Percentiles rank a stretch among this genome's conserved stretches.
phyloP scores from a whole-genome alignment of 2,797 vertebrate genomes.

The Lacerta viridis region DNA sequence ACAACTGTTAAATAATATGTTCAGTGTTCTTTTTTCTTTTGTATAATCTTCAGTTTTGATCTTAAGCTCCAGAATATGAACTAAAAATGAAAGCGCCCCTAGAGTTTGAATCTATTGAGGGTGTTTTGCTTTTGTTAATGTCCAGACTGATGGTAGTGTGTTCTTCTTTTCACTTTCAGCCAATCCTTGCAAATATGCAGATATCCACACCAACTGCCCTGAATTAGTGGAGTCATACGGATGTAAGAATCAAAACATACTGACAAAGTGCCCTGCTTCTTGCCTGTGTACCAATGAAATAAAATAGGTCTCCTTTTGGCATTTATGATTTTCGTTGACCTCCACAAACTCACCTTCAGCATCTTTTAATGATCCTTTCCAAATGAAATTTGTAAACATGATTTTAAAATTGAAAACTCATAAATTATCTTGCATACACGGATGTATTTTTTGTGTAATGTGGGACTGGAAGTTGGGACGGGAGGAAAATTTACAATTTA shows the following conservation, averaged over 20 bases:
- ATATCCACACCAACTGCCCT: background rate
- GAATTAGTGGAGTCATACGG: accelerated
- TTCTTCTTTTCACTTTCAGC: conserved; percentile 23
- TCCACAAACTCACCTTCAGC: background rate
- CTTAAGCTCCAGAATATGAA: background rate
- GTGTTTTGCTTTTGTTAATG: background rate
- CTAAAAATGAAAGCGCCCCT: background rate
- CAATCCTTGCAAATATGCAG: background rate
- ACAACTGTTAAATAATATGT: background rate
- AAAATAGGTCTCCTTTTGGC: background rate
- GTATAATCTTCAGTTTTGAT: background rate
- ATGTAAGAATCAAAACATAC: accelerated
- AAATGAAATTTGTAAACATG: background rate
- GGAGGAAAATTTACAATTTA: background rate
- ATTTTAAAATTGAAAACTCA: background rate
- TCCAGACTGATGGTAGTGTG: background rate
- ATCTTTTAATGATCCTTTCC: background rate
- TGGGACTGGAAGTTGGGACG: too few species aligned
- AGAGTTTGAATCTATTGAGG: too few species aligned
- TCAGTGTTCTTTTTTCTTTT: background rate
- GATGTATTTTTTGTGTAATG: background rate
- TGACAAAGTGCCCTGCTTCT: background rate
- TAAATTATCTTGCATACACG: background rate
- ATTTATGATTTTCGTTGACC: too few species aligned
- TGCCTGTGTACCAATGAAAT: conserved; percentile 10